Percentiles rank a stretch among this genome's conserved stretches.
Conservation (phyloP, 2,888 invertebrate species). For the Diarsia mendica region DNA sequence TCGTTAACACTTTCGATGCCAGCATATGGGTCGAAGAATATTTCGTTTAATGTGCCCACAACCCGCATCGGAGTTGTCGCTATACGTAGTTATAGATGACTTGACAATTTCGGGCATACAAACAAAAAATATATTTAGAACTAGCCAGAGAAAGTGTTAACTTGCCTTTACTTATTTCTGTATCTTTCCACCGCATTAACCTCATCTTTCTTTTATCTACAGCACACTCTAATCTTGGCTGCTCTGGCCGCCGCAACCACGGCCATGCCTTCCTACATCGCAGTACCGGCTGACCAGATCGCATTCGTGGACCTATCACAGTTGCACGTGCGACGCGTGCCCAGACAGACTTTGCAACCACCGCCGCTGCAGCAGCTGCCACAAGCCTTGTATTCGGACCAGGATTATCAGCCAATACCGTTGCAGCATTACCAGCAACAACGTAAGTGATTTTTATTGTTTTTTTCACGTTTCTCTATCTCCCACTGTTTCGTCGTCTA, state of each 20-base stretch:
- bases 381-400: slow-evolving; percentile 74
- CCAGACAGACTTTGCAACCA: slow-evolving; percentile 80
- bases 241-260: slow-evolving; percentile 75
- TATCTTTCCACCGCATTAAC: slow-evolving; percentile 24
- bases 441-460: slow-evolving; percentile 74
- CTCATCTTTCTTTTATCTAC: slow-evolving; percentile 58
- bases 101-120: too few species aligned
- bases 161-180: background rate
- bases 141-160: too few species aligned
- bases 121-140: too few species aligned
- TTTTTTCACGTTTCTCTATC: background rate
- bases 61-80: too few species aligned
- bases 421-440: slow-evolving; percentile 78
- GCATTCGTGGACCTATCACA: slow-evolving; percentile 90
- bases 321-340: slow-evolving; percentile 79
- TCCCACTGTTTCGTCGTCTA: too few species aligned
- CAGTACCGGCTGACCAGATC: slow-evolving; percentile 91
- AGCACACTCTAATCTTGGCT: slow-evolving; percentile 79
- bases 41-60: too few species aligned
- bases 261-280: slow-evolving; percentile 90
- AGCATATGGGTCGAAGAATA: too few species aligned
- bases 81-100: too few species aligned
- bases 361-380: slow-evolving; percentile 74
- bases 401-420: slow-evolving; percentile 79
- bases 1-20: too few species aligned